Percentiles rank a stretch among this genome's conserved stretches.
Conservation (phyloP, 2,888 invertebrate genomes). For the Philaethria dido region DNA sequence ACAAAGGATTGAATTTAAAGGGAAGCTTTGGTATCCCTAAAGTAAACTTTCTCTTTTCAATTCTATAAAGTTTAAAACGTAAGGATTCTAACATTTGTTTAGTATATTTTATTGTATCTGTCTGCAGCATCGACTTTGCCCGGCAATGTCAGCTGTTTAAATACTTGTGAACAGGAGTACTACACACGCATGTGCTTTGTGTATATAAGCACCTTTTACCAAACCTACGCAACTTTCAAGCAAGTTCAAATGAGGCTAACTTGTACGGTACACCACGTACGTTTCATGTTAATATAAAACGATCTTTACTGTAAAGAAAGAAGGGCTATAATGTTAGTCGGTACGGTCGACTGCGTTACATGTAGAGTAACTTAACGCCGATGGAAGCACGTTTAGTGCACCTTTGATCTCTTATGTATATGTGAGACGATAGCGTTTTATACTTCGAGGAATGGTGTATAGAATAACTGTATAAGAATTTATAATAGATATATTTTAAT, state of each 20-base stretch:
- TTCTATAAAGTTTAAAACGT: conserved; percentile 1
- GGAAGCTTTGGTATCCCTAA: neutral
- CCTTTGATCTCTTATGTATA: conserved; percentile 52
- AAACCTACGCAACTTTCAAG: conserved; percentile 42
- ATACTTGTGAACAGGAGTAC: conserved; percentile 19
- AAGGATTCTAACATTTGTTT: conserved; percentile 5
- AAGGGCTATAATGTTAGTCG: conserved; percentile 12
- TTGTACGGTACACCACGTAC: conserved; percentile 34
- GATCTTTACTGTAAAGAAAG: conserved; percentile 5
- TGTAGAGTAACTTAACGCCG: conserved; percentile 45
- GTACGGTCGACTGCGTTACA: conserved; percentile 21
- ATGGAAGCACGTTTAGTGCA: conserved; percentile 48
- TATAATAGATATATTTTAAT: conserved; percentile 20
- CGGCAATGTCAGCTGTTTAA: conserved; percentile 30
- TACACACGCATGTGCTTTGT: conserved; percentile 19
- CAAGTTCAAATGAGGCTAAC: conserved; percentile 43
- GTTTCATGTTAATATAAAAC: conserved; percentile 11
- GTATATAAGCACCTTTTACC: conserved; percentile 40
- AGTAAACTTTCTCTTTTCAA: conserved; percentile 4
- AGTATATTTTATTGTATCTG: conserved; percentile 10
- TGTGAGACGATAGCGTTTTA: conserved; percentile 46
- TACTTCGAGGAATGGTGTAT: conserved; percentile 47
- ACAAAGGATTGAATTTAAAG: neutral
- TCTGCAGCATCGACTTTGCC: neutral
- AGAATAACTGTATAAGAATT: conserved; percentile 22